Conservation (phyloP, 2,888 invertebrate genomes). For the Sminthurides aquaticus region DNA sequence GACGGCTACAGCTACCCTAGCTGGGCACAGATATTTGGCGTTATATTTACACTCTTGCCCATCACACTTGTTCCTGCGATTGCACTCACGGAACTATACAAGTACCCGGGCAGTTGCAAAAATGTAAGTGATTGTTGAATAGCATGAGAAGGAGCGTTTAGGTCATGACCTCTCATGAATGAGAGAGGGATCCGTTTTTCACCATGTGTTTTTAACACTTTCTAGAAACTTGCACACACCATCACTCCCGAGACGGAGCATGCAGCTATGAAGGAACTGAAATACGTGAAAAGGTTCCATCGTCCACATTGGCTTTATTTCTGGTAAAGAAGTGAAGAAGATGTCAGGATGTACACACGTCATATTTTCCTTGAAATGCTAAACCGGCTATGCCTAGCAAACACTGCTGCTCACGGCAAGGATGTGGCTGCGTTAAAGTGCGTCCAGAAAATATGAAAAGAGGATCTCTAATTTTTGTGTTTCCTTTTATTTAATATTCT, state of each 20-base stretch:
- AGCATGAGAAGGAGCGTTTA: too few relatives aligned
- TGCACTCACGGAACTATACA: constrained; percentile 57
- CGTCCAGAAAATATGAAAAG: too few relatives aligned
- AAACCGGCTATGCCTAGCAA: too few relatives aligned
- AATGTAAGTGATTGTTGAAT: constrained; percentile 52
- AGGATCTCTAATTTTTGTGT: too few relatives aligned
- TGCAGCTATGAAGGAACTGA: constrained; percentile 32
- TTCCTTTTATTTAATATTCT: too few relatives aligned
- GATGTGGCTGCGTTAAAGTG: too few relatives aligned
- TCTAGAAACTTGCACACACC: constrained; percentile 40
- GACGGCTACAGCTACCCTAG: constrained; percentile 58
- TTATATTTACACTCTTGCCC: constrained; percentile 65
- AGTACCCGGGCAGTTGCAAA: constrained; percentile 60
- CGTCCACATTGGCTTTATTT: constrained; percentile 40
- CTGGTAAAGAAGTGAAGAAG: constrained; percentile 21
- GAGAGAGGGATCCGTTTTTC: too few relatives aligned
- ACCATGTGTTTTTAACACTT: too few relatives aligned
- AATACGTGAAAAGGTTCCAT: constrained; percentile 33
- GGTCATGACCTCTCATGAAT: too few relatives aligned
- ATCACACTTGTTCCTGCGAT: constrained; percentile 65
- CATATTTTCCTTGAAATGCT: too few relatives aligned
- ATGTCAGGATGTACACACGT: not conserved
- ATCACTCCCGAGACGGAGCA: constrained; percentile 42
- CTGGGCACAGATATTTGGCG: constrained; percentile 66
- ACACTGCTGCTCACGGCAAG: too few relatives aligned